Base-by-base conservation (phyloP, 53 echinoderm and acorn worm species). In the Holothuria leucospilota region DNA sequence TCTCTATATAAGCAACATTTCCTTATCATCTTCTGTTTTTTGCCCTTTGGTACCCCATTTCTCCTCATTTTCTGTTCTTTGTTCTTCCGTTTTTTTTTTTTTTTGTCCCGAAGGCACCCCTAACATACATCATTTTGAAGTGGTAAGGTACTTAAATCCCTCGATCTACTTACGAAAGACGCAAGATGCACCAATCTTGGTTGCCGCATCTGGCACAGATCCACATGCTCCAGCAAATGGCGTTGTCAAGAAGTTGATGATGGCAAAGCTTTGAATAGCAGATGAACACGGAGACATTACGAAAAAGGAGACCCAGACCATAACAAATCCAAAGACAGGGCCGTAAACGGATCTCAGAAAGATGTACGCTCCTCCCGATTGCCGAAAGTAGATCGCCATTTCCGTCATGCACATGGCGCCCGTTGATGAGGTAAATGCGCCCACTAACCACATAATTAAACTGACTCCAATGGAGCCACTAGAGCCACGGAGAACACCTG, bases 231-330 rank as follows among this genome's bases (percentile, higher is more conserved):
- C 72, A 13, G 21, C 39, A 38, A 72, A 28, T 34, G 72, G 21
- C 39, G 72, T 72, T 40, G 30, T 38, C 72, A 72, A 39, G 72
- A 72, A 72, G 5, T 72, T 72, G 14, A 72, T 40, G 42, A 72
- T 40, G 42, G 39, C 72, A 40, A 72, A 20, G 21, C 72, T 40
- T 34, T 72, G 72, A 38, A 72, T 72, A 21, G 72, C 72, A 72
- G 42, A 28, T 29, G 39, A 34, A 38, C 72, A 72, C 39, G 72
- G 72, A 40, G 15, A 27, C 46, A 0, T 5, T 1, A 72, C 72
- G 20, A 72, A 27, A 13, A 72, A 40, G 4, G 39, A 16, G 0
- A 40, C 14, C 0, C 11, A 34, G 30, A 29, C 21, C 8, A 2
- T 39, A 16, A 72, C 21, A 40, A 72, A 72, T 16, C 30, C 72